Conservation (phyloP, 64 coral and sea anemone species). For the Platygyra sinensis region DNA sequence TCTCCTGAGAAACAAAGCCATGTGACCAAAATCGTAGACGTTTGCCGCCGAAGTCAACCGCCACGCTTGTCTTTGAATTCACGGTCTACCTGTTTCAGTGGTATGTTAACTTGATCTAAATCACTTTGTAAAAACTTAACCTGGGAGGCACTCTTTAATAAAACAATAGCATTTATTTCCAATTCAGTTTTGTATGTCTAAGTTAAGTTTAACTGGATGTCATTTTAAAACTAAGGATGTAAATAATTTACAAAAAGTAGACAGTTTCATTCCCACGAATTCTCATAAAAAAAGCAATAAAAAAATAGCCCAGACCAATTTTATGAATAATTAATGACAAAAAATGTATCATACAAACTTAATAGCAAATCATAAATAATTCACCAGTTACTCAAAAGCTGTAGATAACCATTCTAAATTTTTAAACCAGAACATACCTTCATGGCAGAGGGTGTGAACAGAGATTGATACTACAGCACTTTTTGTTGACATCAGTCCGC, state of each 20-base stretch:
- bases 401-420: neutral
- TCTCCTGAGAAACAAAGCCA: too few species aligned
- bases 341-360: neutral
- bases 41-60: too few species aligned
- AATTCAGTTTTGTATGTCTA: too few species aligned
- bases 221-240: neutral
- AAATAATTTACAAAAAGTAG: neutral
- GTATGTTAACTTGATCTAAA: too few species aligned
- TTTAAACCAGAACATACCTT: slow-evolving; percentile 44
- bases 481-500: slow-evolving; percentile 67
- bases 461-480: slow-evolving; percentile 57
- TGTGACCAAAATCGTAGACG: too few species aligned
- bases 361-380: neutral
- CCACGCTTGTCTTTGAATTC: too few species aligned
- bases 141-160: too few species aligned
- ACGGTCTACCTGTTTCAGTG: too few species aligned
- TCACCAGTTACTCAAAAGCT: neutral
- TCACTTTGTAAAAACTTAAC: too few species aligned
- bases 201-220: too few species aligned
- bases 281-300: neutral
- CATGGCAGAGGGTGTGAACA: slow-evolving; percentile 56
- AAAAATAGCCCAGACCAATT: neutral
- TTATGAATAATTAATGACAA: slow-evolving; percentile 12
- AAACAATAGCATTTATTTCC: too few species aligned
- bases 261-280: neutral